These are phyloP conservation scores for Ridgeia piscesae DNA, from an alignment of 1,140 invertebrate genomes.

Conservation along the genomic window DNA sequence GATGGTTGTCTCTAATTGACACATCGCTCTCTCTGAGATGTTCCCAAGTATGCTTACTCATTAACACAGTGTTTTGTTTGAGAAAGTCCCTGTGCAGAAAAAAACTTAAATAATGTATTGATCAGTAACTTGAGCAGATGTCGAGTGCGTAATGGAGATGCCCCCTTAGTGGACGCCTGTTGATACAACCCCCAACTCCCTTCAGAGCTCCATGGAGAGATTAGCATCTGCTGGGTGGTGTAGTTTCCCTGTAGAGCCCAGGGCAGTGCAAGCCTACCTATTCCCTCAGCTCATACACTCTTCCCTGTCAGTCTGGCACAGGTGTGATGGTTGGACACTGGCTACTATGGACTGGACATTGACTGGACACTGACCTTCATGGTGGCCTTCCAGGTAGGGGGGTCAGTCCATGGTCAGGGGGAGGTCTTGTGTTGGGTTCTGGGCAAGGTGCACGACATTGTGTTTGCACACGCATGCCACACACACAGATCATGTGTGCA, in stretches of 20 bases:
- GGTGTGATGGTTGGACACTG: neutral
- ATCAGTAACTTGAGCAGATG: neutral
- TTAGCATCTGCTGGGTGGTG: neutral
- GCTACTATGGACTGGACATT: neutral
- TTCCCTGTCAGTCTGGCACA: neutral
- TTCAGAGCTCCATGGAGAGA: neutral
- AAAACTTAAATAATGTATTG: neutral
- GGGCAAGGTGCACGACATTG: neutral
- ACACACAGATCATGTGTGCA: too few species aligned
- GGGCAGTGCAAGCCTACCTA: neutral
- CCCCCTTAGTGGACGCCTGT: neutral
- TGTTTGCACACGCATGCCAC: neutral
- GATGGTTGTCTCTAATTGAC: neutral
- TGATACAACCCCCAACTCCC: neutral
- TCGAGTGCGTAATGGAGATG: neutral
- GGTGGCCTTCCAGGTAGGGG: neutral
- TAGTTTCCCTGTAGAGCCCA: neutral
- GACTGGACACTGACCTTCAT: neutral
- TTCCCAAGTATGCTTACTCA: neutral
- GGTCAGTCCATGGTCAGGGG: neutral
- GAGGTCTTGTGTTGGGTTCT: neutral
- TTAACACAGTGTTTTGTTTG: neutral
- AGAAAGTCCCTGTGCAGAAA: neutral
- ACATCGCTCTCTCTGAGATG: neutral
- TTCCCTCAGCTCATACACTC: neutral